phyloP scores from a whole-genome alignment of 2,888 invertebrate genomes.

The Arctia plantaginis region DNA sequence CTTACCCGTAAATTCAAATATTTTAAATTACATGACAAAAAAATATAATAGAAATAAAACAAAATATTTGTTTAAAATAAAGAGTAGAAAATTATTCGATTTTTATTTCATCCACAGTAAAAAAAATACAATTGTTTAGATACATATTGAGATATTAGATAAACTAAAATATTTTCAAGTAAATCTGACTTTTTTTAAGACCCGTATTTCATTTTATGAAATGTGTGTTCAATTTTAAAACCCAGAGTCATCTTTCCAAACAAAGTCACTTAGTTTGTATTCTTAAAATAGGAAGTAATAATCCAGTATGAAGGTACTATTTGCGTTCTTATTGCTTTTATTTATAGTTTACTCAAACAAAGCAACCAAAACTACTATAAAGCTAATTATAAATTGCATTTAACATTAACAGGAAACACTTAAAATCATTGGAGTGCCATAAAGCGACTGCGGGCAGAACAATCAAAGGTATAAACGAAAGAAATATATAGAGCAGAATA shows the following conservation, averaged over 20 bases:
- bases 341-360: background rate
- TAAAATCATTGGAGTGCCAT: slow-evolving; percentile 29
- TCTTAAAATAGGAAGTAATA: background rate
- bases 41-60: too few species aligned
- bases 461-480: slow-evolving; percentile 41
- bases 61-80: too few species aligned
- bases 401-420: slow-evolving; percentile 42
- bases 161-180: too few species aligned
- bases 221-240: background rate
- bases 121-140: too few species aligned
- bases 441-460: slow-evolving; percentile 28
- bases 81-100: too few species aligned
- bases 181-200: background rate
- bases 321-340: background rate
- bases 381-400: slow-evolving; percentile 36
- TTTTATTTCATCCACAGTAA: too few species aligned
- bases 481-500: slow-evolving; percentile 39
- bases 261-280: background rate
- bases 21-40: too few species aligned
- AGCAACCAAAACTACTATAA: slow-evolving; percentile 14
- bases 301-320: background rate
- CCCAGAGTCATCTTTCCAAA: too few species aligned
- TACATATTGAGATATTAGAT: too few species aligned
- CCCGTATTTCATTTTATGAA: background rate
- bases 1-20: too few species aligned